Evolutionary conservation across 1,140 invertebrate genomes (phyloP), one percentile per base, ranked within the genome.

Genomic region (Mamestra configurata): DNA sequence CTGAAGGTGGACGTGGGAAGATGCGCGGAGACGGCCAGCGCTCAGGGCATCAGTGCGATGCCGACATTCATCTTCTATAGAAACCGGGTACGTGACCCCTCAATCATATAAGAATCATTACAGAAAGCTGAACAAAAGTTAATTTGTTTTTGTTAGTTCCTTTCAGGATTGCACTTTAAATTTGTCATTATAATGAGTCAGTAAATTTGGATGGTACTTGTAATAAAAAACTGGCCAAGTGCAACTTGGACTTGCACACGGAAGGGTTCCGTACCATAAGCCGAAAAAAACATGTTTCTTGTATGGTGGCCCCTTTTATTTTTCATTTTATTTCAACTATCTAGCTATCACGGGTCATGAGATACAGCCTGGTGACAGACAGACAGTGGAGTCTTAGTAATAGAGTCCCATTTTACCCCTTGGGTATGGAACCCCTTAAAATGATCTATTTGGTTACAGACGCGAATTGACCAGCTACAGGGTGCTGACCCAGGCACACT

Each of bases 1-100:
- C 93, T 99, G 0, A 99, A 99, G 95, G 98, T 99, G 1, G 99
- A 99, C 95, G 98, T 99, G 24, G 98, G 99, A 89, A 97, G 97
- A 88, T 98, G 98, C 87, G 96, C 97, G 59, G 98, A 98, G 88
- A 98, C 98, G 35, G 98, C 99, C 1, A 96, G 97, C 24, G 95
- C 95, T 22, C 97, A 99, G 91, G 98, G 98, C 53, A 98, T 99
- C 18, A 97, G 96, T 80, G 98, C 98, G 1, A 99, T 99, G 98
- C 99, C 99, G 7, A 99, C 99, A 6, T 99, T 99, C 90, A 97
- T 99, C 80, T 99, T 99, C 88, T 99, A 98, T 90, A 97, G 97
- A 81, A 99, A 99, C 91, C 96, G 97, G 92, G 96, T 97, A 91
- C 88, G 86, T 87, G 57, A 49, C 31, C 35, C 37, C 22, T 57